phyloP scores from a whole-genome alignment of 2,888 invertebrate species.

The Cheilosia impressa region DNA sequence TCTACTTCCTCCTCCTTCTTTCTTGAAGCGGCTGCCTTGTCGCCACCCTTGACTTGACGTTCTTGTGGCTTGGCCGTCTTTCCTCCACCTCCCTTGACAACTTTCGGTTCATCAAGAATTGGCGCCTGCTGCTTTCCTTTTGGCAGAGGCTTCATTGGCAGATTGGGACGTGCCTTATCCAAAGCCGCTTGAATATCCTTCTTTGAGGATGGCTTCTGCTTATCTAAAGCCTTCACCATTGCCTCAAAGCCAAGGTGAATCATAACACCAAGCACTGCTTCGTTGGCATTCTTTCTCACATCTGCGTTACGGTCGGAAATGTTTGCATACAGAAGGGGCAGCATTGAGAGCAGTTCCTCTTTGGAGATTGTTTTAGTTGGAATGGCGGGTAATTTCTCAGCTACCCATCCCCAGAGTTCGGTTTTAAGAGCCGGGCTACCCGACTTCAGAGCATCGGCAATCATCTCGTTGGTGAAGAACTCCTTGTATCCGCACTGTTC shows the following conservation, averaged over 20 bases:
- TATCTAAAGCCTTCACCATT: slow-evolving; percentile 83
- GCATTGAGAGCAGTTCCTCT: slow-evolving; percentile 91
- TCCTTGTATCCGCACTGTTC: slow-evolving; percentile 92
- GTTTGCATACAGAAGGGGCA: slow-evolving; percentile 91
- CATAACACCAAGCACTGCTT: slow-evolving; percentile 96
- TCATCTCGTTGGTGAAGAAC: slow-evolving; percentile 94
- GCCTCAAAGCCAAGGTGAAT: slow-evolving; percentile 91
- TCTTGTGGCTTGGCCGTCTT: slow-evolving; percentile 76
- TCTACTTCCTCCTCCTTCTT: slow-evolving; percentile 95
- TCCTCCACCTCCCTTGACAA: slow-evolving; percentile 80
- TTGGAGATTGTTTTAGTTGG: slow-evolving; percentile 89
- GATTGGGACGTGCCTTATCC: slow-evolving; percentile 93
- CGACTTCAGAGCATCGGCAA: slow-evolving; percentile 92
- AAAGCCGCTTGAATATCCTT: slow-evolving; percentile 90
- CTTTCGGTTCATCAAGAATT: slow-evolving; percentile 84
- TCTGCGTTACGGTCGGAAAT: slow-evolving; percentile 96
- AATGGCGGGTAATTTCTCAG: slow-evolving; percentile 90
- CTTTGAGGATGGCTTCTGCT: slow-evolving; percentile 89
- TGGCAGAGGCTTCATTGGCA: slow-evolving; percentile 92
- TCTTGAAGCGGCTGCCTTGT: slow-evolving; percentile 83
- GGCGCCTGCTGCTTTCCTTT: slow-evolving; percentile 86
- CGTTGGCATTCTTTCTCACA: slow-evolving; percentile 94
- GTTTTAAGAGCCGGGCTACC: slow-evolving; percentile 93
- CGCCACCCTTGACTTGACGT: slow-evolving; percentile 72
- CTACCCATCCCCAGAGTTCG: slow-evolving; percentile 94